Evolutionary conservation across 2,888 invertebrate genomes (phyloP), one percentile per base, ranked within the genome.

Genomic region (Salpingus planirostris): DNA sequence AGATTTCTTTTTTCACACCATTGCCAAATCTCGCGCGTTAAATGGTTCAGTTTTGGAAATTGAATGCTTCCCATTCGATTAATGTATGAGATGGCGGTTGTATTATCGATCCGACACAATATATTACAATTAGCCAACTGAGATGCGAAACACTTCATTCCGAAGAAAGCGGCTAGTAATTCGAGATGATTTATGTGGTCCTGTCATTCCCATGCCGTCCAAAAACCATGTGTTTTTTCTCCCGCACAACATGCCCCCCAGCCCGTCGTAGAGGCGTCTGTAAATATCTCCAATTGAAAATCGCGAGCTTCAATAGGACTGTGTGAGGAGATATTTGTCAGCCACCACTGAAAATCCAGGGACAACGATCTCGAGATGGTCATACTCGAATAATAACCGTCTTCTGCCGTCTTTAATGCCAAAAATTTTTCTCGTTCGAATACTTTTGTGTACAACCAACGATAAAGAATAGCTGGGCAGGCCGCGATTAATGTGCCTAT

Each of bases 11-110:
- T 10, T 23, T 23, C 23, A 5, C 10, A 8, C 23, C 23, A 23
- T 11, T 23, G 23, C 23, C 23, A 23, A 10, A 23, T 23, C 10
- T 23, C 10, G 7, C 23, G 8, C 5, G 23, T 23, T 4, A 23
- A 4, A 7, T 23, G 5, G 10, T 23, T 23, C 10, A 23, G 10
- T 5, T 23, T 23, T 10, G 5, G 8, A 23, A 23, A 23, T 11
- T 23, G 8, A 10, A 23, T 23, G 8, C 23, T 11, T 11, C n/a
- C n/a, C n/a, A n/a, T n/a, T n/a, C n/a, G 31, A 28, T 49, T 48
- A 13, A 49, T 33, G 21, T 40, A 43, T 2, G 44, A 21, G 11
- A 47, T 27, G n/a, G n/a, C n/a, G n/a, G n/a, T n/a, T n/a, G n/a
- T n/a, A n/a, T n/a, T n/a, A n/a, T n/a, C n/a, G n/a, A n/a, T n/a